phyloP scores from a whole-genome alignment of 2,888 invertebrate genomes.

The Cerastoderma edule region DNA sequence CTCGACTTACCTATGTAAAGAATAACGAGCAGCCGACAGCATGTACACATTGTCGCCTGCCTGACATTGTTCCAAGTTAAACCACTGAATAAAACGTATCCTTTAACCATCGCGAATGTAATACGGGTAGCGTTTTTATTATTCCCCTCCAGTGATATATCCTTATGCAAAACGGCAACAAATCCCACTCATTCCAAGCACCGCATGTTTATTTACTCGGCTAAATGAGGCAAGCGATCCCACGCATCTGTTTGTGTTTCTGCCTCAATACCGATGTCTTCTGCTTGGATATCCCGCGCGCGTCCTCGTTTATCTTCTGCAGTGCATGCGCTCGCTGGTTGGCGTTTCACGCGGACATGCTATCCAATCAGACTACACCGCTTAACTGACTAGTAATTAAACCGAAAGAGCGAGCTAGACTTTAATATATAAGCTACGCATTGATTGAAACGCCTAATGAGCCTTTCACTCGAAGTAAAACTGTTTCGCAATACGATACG shows the following conservation, averaged over 20 bases:
- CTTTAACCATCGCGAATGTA: constrained; percentile 31
- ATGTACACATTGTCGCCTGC: constrained; percentile 24
- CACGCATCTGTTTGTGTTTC: constrained; percentile 18
- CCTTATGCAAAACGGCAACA: constrained; percentile 12
- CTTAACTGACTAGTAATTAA: no score
- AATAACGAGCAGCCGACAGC: constrained; percentile 42
- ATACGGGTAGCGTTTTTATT: no score
- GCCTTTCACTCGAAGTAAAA: no score
- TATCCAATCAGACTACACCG: constrained; percentile 23
- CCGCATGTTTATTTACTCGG: constrained; percentile 37
- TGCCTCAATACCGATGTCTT: constrained; percentile 30
- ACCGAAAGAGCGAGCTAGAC: no score
- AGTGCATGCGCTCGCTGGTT: not conserved
- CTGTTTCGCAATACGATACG: no score
- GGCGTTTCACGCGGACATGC: constrained; percentile 6
- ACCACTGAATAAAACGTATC: constrained; percentile 29
- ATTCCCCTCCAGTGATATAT: constrained; percentile 20
- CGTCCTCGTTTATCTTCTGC: constrained; percentile 39
- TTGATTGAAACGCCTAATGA: no score
- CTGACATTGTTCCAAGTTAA: constrained; percentile 28
- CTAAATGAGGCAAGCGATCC: constrained; percentile 27
- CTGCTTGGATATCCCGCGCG: constrained; percentile 48
- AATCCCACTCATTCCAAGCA: constrained; percentile 16
- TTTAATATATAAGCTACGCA: no score
- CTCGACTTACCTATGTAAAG: constrained; percentile 43